phyloP scores from a whole-genome alignment of 1,140 invertebrate species.

The Drosophila orosa region DNA sequence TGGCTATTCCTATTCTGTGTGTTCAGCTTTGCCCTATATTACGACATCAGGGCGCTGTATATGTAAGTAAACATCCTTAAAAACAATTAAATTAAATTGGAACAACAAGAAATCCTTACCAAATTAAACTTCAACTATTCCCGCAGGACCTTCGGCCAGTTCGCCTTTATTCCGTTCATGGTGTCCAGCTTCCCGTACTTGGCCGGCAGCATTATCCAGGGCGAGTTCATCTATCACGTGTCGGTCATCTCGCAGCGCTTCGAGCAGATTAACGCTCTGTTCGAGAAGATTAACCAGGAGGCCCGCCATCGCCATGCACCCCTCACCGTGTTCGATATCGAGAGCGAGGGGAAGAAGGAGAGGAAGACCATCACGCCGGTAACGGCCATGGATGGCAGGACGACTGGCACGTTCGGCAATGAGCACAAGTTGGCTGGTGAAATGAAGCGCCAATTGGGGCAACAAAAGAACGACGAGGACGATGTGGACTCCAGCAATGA shows the following conservation, averaged over 20 bases:
- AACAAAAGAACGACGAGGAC: conserved; percentile 56
- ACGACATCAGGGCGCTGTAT: conserved; percentile 58
- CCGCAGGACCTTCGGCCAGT: conserved; percentile 57
- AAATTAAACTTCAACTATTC: neutral
- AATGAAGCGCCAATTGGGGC: conserved; percentile 49
- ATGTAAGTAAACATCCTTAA: conserved; percentile 41
- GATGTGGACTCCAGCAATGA: conserved; percentile 66
- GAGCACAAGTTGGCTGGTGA: conserved; percentile 60
- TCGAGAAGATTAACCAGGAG: conserved; percentile 80
- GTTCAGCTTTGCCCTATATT: conserved; percentile 63
- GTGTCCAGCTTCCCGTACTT: conserved; percentile 75
- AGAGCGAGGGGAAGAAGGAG: conserved; percentile 69
- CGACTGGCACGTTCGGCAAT: conserved; percentile 50
- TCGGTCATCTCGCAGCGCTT: conserved; percentile 78
- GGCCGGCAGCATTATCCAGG: conserved; percentile 76
- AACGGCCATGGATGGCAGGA: conserved; percentile 34
- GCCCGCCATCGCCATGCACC: conserved; percentile 70
- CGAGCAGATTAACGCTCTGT: conserved; percentile 68
- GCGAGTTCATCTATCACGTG: conserved; percentile 80
- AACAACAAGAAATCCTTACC: neutral
- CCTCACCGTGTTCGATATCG: conserved; percentile 73
- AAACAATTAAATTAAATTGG: neutral
- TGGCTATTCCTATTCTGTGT: conserved; percentile 67
- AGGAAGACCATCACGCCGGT: conserved; percentile 31
- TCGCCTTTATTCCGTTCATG: conserved; percentile 71